Evolutionary conservation across 2,113 vertebrate genomes (phyloP), one percentile per base, ranked within the genome.

Genomic region (Scytalopus superciliaris): DNA sequence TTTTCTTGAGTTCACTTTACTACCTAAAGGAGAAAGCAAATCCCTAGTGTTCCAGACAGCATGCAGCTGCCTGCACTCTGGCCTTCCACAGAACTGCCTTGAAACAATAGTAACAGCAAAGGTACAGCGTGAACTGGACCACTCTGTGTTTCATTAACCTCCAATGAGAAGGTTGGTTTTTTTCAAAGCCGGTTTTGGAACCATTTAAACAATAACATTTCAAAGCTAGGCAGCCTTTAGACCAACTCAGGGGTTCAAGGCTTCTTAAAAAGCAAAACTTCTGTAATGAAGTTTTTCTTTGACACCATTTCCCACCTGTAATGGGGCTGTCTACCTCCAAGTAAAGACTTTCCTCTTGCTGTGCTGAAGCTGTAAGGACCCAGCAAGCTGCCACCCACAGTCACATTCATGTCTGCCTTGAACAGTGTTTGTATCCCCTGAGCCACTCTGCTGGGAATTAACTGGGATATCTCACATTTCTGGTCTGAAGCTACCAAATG

Each of bases 61-160:
- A 15, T 1, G 25, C 37, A 77, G 59, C n/a, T 82, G 76, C 66
- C 73, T 87, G 39, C 40, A 24, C 44, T 55, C 39, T 19, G 56
- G 21, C 49, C 72, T 64, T 88, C 57, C 83, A 67, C 42, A 79
- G 35, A 55, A 31, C 66, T 85, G 64, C 67, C 23, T 60, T n/a
- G 56, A 78, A 95, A 96, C 96, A 97, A 97, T 96, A 33, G 93
- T 10, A 68, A 12, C 78, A 82, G 56, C 69, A 57, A 85, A 89
- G 42, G 96, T 90, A 95, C 93, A 89, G 70, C 53, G 33, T 68
- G 78, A 94, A 69, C 95, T 59, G 82, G 45, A 47, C 77, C 42
- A 19, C 56, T 95, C 76, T 53, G 76, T 77, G 66, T 95, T 50
- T 64, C 87, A 91, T 96, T 96, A 90, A 91, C 69, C 73, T 76